Evolutionary conservation across 2,113 vertebrate genomes (phyloP), one percentile per base, ranked within the genome.

Genomic region (Struthidea cinerea): DNA sequence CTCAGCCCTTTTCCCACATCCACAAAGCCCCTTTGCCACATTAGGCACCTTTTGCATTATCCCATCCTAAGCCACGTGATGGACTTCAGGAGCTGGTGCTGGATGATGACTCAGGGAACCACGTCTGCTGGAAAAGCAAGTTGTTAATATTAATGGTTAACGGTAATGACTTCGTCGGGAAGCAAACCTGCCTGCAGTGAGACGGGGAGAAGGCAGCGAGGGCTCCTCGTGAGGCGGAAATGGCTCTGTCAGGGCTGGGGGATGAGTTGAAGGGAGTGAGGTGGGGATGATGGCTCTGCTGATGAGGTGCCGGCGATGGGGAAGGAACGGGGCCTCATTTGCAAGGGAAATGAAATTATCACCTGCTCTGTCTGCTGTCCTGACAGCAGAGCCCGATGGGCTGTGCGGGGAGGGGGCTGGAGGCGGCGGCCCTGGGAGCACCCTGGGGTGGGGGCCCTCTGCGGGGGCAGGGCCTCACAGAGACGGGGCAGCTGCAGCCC

Each of bases 341-440:
- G 96, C 97, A 98, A 98, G 94, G 97, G 91, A 97, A 97, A 98
- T 98, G 76, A 93, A 94, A 91, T 91, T 91, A 94, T 60, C 44
- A 6, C 67, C 89, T 23, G 71, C 47, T 78, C 87, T 5, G 13
- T 63, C 80, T 82, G 88, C 80, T 71, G 49, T 67, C 59, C 83
- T 75, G n/a, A n/a, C 4, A 6, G 3, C 11, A 23, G 86, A 91
- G 84, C 80, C 69, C 95, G 95, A 95, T 94, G 91, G 97, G 94
- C 88, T 73, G 60, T 2, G 42, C 4, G 5, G 61, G 68, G 82
- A 84, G 67, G 70, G 76, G 69, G 76, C 49, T 53, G 81, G 57
- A 32, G 47, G 0, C 28, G 47, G 37, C 13, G 78, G 68, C 24
- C 27, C 28, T 9, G 50, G 47, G 46, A 83, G 41, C 84, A 59